Base-by-base conservation (phyloP, 2,888 invertebrate species). In the Chirona hameri region DNA sequence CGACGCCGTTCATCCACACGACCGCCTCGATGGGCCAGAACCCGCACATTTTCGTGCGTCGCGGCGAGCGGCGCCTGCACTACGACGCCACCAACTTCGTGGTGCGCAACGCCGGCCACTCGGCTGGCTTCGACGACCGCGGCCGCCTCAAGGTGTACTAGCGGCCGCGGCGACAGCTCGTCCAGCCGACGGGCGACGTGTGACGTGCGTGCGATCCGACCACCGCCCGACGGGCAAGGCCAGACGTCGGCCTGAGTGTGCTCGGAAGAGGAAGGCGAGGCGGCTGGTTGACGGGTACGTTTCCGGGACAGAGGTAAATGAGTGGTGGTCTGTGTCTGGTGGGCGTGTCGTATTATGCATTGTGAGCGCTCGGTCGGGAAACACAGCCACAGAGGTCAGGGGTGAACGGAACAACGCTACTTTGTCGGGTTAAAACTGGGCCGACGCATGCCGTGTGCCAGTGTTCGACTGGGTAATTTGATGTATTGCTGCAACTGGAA, bases 121-220 rank as follows among this genome's bases (percentile, higher is more conserved):
- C 95, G 48, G 95, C 96, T 83, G 96, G 96, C 82, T 96, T 96
- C 88, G 95, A 96, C 88, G 95, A 95, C 88, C 93, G 93, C 87
- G 95, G 95, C 88, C 93, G 95, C 87, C 90, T 96, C 80, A 95
- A 95, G 90, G 95, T 96, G 86, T 95, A 95, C 89, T 95, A 91
- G 76, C 21, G 76, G 31, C 76, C 24, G 57, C 14, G 60, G 57
- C 57, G 21, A n/a, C 9, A 48, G 48, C 48, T 12, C 48, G 48
- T 48, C 48, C 12, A 48, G 48, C 7, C 48, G 48, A 12, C 48
- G 48, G 48, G 48, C 48, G 48, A n/a, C n/a, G n/a, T n/a, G n/a
- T n/a, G n/a, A n/a, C n/a, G n/a, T n/a, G n/a, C n/a, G n/a, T n/a
- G n/a, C n/a, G n/a, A n/a, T n/a, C n/a, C n/a, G n/a, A n/a, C n/a